Base-by-base conservation (phyloP, 2,797 vertebrate genomes). In the Apogon talboti region DNA sequence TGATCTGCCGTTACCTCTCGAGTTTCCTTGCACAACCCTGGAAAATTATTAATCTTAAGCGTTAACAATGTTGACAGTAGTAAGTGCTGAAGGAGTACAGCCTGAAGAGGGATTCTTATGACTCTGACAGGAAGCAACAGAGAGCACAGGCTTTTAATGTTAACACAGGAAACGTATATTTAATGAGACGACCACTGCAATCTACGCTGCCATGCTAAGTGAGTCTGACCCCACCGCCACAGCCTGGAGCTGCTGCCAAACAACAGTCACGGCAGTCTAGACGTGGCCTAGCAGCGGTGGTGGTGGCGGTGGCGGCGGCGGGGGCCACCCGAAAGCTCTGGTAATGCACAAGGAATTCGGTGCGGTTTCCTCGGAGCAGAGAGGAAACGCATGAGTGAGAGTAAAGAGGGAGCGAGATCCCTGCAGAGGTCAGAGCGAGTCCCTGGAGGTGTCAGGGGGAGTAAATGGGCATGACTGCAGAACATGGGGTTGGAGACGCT, bases 391-490 rank as follows among this genome's bases (percentile, higher is more conserved):
- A 81, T 78, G 78, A 80, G 81, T 59, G 83, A 70, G 67, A 79
- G 77, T 37, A 64, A 82, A 81, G 82, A 84, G 77, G 55, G 67
- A 69, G 73, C 11, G 56, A 78, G 81, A 86, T 83, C 84, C 86
- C 72, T 24, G 48, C 62, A 78, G 87, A 87, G 88, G 85, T 85
- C 84, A 81, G 75, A 88, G 75, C 73, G 14, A 42, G 74, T 87
- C 86, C 86, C 81, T 51, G 14, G 82, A 89, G 86, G 87, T 84
- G 87, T 83, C 86, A 56, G 66, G 69, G 78, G 74, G 83, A 78
- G 84, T 85, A 88, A 88, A 86, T 71, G 84, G 78, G 83, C 83
- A 82, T 87, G 86, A 86, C 87, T 86, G 79, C 78, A 82, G 69
- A 71, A 82, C 81, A 82, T 3, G 51, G 72, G 78, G 85, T 71